These are phyloP conservation scores for Grallaria varia DNA, from an alignment of 2,113 vertebrate species.

Conservation along the genomic window DNA sequence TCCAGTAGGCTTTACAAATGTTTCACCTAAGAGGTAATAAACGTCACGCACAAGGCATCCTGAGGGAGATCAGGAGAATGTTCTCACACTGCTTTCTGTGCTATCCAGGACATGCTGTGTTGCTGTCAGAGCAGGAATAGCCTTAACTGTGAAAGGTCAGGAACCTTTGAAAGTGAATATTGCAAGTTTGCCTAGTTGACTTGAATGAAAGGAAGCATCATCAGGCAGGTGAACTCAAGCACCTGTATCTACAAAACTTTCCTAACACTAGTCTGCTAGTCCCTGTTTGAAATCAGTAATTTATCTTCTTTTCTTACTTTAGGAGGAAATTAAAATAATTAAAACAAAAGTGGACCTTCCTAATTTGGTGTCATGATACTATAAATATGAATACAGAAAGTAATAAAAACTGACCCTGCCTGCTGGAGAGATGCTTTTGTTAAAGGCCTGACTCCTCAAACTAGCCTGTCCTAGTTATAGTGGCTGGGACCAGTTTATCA, in stretches of 20 bases:
- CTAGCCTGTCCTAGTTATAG: no score
- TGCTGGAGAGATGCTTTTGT: not conserved
- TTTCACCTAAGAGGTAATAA: constrained; percentile 31
- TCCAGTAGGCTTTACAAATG: constrained; percentile 29
- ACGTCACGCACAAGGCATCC: not conserved
- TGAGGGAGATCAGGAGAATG: not conserved
- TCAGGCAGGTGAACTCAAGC: not conserved
- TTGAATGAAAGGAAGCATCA: not conserved
- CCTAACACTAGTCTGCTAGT: not conserved
- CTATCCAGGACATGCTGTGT: not conserved
- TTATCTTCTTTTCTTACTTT: not conserved
- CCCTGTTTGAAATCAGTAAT: not conserved
- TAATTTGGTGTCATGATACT: not conserved
- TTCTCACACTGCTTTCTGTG: not conserved
- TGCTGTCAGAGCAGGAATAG: not conserved
- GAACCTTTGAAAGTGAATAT: not conserved
- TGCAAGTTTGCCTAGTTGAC: not conserved
- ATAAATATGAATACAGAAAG: not conserved
- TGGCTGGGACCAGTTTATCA: no score
- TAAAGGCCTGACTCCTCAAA: not conserved
- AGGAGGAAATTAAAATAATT: not conserved
- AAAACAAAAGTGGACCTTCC: not conserved
- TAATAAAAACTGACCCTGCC: not conserved
- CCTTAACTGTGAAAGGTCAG: not conserved
- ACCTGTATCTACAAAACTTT: not conserved